Evolutionary conservation across 2,888 invertebrate genomes (phyloP).

Genomic region (Bhutanitis thaidina): DNA sequence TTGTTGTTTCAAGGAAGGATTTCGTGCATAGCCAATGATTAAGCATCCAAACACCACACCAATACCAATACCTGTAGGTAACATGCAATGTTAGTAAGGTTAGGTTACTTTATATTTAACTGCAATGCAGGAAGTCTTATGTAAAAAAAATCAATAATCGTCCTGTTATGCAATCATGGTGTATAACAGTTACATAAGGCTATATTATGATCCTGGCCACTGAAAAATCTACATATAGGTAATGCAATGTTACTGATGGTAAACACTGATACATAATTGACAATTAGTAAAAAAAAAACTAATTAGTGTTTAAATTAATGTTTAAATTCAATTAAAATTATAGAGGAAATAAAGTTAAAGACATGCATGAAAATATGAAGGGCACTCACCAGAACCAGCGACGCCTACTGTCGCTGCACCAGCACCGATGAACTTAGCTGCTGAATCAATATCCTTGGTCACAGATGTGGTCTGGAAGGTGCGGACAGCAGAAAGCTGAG

Average conservation of each 20-base stretch:
- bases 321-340: no score
- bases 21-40: constrained; percentile 97
- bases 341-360: not conserved
- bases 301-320: no score
- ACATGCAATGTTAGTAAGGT: constrained; percentile 24
- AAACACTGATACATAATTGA: no score
- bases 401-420: constrained; percentile 99
- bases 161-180: constrained; percentile 47
- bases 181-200: constrained; percentile 17
- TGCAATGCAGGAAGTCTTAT: constrained; percentile 9
- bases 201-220: not conserved
- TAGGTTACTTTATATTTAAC: constrained; percentile 15
- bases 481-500: constrained; percentile 85
- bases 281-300: no score
- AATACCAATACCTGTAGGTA: constrained; percentile 93
- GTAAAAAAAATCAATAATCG: constrained; percentile 34
- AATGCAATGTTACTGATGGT: no score
- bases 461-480: constrained; percentile 94
- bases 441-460: constrained; percentile 98
- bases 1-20: constrained; percentile 98
- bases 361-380: not conserved
- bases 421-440: constrained; percentile 99
- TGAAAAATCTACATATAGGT: no score
- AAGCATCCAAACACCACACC: constrained; percentile 98
- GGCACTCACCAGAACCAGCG: constrained; percentile 93